Evolutionary conservation across 1,140 invertebrate genomes (phyloP).

Genomic region (Euura saliciscinereae): DNA sequence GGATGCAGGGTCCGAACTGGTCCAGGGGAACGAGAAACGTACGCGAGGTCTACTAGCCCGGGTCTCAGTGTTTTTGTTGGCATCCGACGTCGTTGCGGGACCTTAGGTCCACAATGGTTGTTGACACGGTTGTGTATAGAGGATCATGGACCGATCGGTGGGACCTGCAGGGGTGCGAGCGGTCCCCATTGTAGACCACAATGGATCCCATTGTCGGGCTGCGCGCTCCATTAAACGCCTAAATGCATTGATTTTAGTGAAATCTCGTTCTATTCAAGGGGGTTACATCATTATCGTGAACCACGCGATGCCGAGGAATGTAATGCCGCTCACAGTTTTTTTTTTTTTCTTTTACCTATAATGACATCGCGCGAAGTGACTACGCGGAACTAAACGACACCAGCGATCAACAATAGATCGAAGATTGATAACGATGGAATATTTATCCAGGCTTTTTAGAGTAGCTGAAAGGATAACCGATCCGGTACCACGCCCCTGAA

Average conservation of each 20-base stretch:
- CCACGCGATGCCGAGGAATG: slow-evolving; percentile 1
- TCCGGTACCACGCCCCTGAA: not conserved
- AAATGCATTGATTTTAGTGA: slow-evolving; percentile 10
- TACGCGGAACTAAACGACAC: too few species aligned
- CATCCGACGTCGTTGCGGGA: not conserved
- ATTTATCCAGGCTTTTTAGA: too few species aligned
- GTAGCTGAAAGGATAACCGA: too few species aligned
- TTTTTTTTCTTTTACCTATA: not conserved
- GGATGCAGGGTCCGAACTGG: not conserved
- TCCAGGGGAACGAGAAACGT: not conserved
- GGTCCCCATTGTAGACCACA: slow-evolving; percentile 6
- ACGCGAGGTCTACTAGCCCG: not conserved
- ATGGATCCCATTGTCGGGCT: slow-evolving; percentile 1
- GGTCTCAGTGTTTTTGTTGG: slow-evolving; percentile 2
- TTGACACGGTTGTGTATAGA: slow-evolving; percentile 7
- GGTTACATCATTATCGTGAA: slow-evolving; percentile 2
- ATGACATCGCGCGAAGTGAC: too few species aligned
- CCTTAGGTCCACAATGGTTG: slow-evolving; percentile 6
- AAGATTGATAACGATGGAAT: too few species aligned
- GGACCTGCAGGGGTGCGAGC: slow-evolving; percentile 5
- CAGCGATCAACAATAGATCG: too few species aligned
- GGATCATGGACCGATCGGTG: not conserved
- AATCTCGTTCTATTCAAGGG: not conserved
- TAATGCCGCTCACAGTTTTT: not conserved
- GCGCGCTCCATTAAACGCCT: slow-evolving; percentile 14